A percentile compares a stretch with the other conserved stretches of the same genome.
phyloP scores from a whole-genome alignment of 2,888 invertebrate species.

The Bhutanitis thaidina region DNA sequence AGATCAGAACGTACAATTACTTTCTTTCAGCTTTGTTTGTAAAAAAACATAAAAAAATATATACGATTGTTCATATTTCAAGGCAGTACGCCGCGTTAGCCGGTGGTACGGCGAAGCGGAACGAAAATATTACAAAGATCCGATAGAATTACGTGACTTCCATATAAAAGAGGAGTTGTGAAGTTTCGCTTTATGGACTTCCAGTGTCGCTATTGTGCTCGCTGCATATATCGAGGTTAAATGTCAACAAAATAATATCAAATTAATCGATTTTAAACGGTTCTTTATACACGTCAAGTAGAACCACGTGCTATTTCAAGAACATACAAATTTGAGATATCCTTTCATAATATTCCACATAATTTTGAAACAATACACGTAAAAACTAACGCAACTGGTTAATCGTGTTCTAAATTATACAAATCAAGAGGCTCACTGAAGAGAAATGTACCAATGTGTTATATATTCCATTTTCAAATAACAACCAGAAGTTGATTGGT shows the following conservation, averaged over 20 bases:
- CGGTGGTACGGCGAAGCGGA: slow-evolving; percentile 1
- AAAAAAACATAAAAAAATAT: neutral
- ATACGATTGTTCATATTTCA: slow-evolving; percentile 6
- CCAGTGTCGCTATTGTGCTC: slow-evolving; percentile 15
- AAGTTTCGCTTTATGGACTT: slow-evolving; percentile 16
- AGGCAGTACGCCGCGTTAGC: slow-evolving; percentile 5
- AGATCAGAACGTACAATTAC: neutral
- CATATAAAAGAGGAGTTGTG: slow-evolving; percentile 13
- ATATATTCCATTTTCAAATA: too few relatives aligned
- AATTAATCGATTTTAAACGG: too few relatives aligned
- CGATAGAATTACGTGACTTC: slow-evolving; percentile 20
- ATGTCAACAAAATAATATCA: neutral
- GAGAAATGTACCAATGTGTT: too few relatives aligned
- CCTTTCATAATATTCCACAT: too few relatives aligned
- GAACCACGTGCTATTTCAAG: too few relatives aligned
- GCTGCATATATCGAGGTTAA: slow-evolving; percentile 11
- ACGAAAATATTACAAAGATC: slow-evolving; percentile 20
- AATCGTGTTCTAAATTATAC: too few relatives aligned
- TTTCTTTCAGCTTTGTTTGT: slow-evolving; percentile 7
- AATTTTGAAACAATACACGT: too few relatives aligned
- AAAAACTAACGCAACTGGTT: too few relatives aligned
- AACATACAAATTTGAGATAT: too few relatives aligned
- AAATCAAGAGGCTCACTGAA: too few relatives aligned
- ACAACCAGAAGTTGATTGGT: too few relatives aligned
- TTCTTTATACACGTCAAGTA: too few relatives aligned